Conservation (phyloP, 2,797 vertebrate species). For the Mycteria americana region DNA sequence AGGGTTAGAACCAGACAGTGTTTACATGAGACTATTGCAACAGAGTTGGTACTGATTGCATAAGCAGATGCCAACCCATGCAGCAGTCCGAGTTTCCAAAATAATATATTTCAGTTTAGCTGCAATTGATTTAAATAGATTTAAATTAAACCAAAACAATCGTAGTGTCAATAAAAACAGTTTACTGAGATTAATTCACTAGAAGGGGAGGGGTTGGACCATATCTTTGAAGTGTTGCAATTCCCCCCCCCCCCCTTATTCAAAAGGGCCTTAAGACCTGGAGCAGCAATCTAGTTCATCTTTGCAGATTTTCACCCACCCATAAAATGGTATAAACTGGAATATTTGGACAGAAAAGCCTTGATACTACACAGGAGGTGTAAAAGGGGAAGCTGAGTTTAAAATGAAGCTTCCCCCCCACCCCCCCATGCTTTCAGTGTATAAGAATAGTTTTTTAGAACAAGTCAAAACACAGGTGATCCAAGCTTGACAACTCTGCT, state of each 20-base stretch:
- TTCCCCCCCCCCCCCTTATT: not conserved
- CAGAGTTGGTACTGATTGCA: not conserved
- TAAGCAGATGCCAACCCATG: not conserved
- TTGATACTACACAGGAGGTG: not conserved
- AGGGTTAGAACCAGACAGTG: not conserved
- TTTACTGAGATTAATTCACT: not conserved
- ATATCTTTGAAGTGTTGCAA: not conserved
- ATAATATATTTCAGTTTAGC: not conserved
- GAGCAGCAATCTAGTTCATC: not conserved
- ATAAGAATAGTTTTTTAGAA: not conserved
- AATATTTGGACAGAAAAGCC: not conserved
- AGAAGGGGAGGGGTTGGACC: not conserved
- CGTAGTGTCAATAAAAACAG: not conserved
- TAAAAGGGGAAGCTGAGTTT: not conserved
- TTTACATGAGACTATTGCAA: slow-evolving; percentile 30
- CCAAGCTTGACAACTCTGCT: not conserved
- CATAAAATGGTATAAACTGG: not conserved
- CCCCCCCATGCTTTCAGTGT: not conserved
- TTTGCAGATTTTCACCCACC: not conserved
- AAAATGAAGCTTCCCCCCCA: not conserved
- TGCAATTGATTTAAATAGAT: not conserved
- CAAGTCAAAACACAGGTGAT: not conserved
- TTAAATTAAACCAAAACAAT: slow-evolving; percentile 19
- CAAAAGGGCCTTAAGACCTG: not conserved
- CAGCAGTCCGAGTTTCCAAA: slow-evolving; percentile 2